Evolutionary conservation across 1,140 invertebrate genomes (phyloP), one percentile per base, ranked within the genome.

Genomic region (Bombus turneri): DNA sequence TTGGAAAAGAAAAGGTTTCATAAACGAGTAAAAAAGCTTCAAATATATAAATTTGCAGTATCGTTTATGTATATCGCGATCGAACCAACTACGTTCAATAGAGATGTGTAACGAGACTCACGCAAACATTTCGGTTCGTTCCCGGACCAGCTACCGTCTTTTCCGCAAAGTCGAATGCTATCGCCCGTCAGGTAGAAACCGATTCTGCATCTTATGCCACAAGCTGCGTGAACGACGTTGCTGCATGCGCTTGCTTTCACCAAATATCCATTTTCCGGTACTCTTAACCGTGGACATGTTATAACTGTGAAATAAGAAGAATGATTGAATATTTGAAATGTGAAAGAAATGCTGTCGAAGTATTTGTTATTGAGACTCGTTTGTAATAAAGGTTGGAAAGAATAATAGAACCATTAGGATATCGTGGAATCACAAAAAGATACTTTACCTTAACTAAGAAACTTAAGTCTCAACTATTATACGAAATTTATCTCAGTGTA

Each of bases 201-300:
- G 37, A 97, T 96, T 81, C 96, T 95, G 92, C 97, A 97, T 66
- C 96, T 94, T 57, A 97, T 93, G 3, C 97, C 97, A 93, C 97
- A 97, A 0, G 97, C 97, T 53, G 96, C 97, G 91, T 97, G 97
- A 62, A 97, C 95, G 4, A 97, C 96, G 87, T 96, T 97, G 73
- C 94, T 96, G 92, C 97, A 97, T 28, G 93, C 93, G 57, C 91
- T 93, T 41, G 95, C 95, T 86, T 97, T 97, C 1, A 97, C 96
- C 88, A 97, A 96, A 92, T 97, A 97, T 9, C 97, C 97, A 91
- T 97, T 96, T 64, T 96, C 94, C 0, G 97, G 97, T 1, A 96
- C 94, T 47, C 89, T 91, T 57, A 97, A 87, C 71, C 95, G 94
- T 1, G 96, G 96, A 92, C 97, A 97, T 34, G 94, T 96, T 86